phyloP scores from a whole-genome alignment of 2,113 vertebrate species.

The Rattus rattus region DNA sequence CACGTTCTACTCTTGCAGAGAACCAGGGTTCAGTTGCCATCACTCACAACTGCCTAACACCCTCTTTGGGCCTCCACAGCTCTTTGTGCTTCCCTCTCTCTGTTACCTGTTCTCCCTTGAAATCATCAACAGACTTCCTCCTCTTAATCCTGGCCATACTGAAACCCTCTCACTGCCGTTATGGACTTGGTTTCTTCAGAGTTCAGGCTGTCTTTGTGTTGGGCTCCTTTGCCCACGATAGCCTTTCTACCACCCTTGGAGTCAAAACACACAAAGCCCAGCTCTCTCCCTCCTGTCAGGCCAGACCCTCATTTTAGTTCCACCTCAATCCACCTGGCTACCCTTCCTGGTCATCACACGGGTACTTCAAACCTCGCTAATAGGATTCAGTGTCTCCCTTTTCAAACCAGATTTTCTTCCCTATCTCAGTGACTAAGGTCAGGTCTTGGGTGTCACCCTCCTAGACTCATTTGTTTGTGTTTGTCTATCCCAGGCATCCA shows the following conservation, averaged over 20 bases:
- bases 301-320: background rate
- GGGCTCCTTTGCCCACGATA: background rate
- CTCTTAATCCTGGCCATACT: background rate
- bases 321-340: background rate
- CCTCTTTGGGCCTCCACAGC: background rate
- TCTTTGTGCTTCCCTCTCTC: background rate
- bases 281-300: background rate
- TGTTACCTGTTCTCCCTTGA: background rate
- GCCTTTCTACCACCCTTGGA: background rate
- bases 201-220: background rate
- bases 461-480: background rate
- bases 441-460: background rate
- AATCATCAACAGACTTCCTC: background rate
- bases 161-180: background rate
- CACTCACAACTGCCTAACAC: background rate
- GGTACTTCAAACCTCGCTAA: background rate
- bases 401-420: background rate
- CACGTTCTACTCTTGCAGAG: background rate
- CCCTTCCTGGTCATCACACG: background rate
- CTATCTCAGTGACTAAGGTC: background rate
- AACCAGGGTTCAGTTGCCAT: background rate
- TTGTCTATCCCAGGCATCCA: no score
- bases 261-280: background rate
- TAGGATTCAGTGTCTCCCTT: background rate
- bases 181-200: background rate